These are phyloP conservation scores for Eilema caniola DNA, from an alignment of 2,888 invertebrate genomes.

Conservation along the genomic window DNA sequence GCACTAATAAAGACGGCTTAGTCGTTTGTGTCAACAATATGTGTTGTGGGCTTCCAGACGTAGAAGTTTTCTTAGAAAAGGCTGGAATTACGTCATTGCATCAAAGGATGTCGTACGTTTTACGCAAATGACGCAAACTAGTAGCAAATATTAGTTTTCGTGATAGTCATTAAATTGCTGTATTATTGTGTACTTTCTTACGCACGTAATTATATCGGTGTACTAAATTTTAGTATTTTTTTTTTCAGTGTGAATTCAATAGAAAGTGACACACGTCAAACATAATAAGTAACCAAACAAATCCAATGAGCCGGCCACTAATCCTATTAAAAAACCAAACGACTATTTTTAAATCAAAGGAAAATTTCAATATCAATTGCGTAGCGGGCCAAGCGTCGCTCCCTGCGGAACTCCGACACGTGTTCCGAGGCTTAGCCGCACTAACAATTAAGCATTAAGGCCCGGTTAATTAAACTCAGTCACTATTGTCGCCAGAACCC, in stretches of 20 bases:
- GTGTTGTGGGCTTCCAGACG: slow-evolving; percentile 22
- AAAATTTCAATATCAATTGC: slow-evolving; percentile 78
- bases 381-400: slow-evolving; percentile 59
- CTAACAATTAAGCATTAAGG: slow-evolving; percentile 85
- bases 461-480: slow-evolving; percentile 84
- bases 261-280: slow-evolving; percentile 22
- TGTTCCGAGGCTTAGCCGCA: slow-evolving; percentile 82
- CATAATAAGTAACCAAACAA: slow-evolving; percentile 40
- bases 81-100: slow-evolving; percentile 14
- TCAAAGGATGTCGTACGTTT: not conserved
- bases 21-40: slow-evolving; percentile 35
- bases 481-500: slow-evolving; percentile 80
- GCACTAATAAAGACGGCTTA: slow-evolving; percentile 52
- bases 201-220: not conserved
- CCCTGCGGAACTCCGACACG: slow-evolving; percentile 79
- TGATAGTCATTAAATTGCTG: not conserved
- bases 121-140: slow-evolving; percentile 12
- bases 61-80: slow-evolving; percentile 15
- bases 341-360: slow-evolving; percentile 52
- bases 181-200: not conserved
- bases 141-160: slow-evolving; percentile 13
- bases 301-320: slow-evolving; percentile 47
- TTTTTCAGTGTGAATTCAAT: not conserved
- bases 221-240: not conserved
- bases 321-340: slow-evolving; percentile 50